A percentile compares a stretch with the other conserved stretches of the same genome.
Conservation (phyloP, 2,113 vertebrate genomes). For the Probosciger aterrimus region DNA sequence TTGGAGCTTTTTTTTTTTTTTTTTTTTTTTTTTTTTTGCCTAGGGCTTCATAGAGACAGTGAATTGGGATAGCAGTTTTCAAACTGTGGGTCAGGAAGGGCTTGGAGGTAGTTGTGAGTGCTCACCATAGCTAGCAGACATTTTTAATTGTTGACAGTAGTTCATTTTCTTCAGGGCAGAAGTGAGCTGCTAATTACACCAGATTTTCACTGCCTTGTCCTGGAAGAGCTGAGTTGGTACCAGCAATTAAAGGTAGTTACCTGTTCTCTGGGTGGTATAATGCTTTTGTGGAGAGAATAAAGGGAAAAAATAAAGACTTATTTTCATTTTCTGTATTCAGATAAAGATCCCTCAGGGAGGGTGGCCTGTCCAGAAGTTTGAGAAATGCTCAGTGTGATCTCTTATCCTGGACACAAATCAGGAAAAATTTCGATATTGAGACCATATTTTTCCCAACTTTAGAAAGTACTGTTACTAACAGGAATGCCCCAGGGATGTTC, state of each 20-base stretch:
- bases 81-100: background rate
- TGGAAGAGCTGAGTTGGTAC: background rate
- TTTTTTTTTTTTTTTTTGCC: background rate
- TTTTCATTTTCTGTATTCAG: slow-evolving; percentile 35
- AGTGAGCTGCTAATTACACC: background rate
- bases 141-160: slow-evolving; percentile 5
- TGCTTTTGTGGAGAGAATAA: background rate
- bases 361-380: slow-evolving; percentile 45
- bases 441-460: slow-evolving; percentile 35
- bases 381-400: slow-evolving; percentile 36
- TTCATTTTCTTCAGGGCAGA: background rate
- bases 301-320: background rate
- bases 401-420: slow-evolving; percentile 25
- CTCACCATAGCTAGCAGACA: background rate
- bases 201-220: background rate
- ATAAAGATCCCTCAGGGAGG: slow-evolving; percentile 31
- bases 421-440: slow-evolving; percentile 41
- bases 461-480: background rate
- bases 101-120: background rate
- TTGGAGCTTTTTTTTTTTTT: background rate
- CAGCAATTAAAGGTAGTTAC: background rate
- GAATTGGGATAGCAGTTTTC: background rate
- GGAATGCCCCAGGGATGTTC: slow-evolving; percentile 8
- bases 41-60: background rate
- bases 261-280: background rate